Conservation (phyloP, 1,140 invertebrate species). For the Globodera ellingtonae region DNA sequence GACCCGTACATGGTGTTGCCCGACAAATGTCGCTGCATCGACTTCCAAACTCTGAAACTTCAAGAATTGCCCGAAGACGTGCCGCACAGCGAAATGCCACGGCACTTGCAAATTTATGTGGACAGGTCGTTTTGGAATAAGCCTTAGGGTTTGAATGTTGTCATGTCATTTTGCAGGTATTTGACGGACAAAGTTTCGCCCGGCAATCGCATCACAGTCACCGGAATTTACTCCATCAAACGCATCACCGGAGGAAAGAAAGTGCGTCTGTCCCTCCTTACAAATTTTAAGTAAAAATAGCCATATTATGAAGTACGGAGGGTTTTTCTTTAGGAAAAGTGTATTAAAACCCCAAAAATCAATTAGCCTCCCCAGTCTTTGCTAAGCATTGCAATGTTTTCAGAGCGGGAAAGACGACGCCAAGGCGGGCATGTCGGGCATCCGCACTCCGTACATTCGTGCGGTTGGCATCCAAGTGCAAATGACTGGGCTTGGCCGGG, state of each 20-base stretch:
- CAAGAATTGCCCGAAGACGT: slow-evolving; percentile 95
- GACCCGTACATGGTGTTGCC: slow-evolving; percentile 97
- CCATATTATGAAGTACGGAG: no score
- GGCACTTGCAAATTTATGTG: slow-evolving; percentile 91
- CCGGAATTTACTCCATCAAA: slow-evolving; percentile 96
- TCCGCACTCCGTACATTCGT: slow-evolving; percentile 87
- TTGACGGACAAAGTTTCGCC: slow-evolving; percentile 93
- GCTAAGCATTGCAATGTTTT: background rate
- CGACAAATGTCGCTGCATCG: slow-evolving; percentile 94
- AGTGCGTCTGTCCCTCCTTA: no score
- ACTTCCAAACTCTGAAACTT: slow-evolving; percentile 83
- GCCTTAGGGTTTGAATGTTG: background rate
- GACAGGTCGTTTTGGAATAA: slow-evolving; percentile 72
- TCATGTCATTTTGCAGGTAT: slow-evolving; percentile 64
- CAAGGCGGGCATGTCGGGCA: slow-evolving; percentile 81
- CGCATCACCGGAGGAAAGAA: slow-evolving; percentile 72
- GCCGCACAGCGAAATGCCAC: slow-evolving; percentile 96
- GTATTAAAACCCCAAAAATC: no score
- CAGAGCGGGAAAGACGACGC: slow-evolving; percentile 72
- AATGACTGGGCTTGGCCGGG: slow-evolving; percentile 77
- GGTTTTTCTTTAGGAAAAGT: no score
- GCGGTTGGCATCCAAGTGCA: slow-evolving; percentile 89
- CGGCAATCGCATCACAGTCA: slow-evolving; percentile 87
- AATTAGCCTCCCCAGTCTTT: background rate
- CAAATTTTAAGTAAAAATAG: no score